A percentile compares a stretch with the other conserved stretches of the same genome.
Evolutionary conservation across 2,888 invertebrate genomes (phyloP).

Genomic region (Calameuta idolon): DNA sequence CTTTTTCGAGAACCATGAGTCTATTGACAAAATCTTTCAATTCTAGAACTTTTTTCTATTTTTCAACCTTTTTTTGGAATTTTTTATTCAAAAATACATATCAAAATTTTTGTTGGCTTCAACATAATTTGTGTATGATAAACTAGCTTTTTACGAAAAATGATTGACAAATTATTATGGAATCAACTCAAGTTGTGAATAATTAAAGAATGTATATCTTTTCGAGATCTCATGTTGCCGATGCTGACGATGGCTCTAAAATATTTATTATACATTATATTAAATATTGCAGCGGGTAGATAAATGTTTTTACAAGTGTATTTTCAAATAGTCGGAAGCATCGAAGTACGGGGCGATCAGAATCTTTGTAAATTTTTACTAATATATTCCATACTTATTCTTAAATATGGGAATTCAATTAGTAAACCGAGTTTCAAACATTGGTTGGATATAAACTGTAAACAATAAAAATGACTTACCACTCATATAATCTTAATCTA

Average conservation of each 20-base stretch:
- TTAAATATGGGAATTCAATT: background rate
- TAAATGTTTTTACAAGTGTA: background rate
- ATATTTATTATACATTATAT: background rate
- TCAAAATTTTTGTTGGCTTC: background rate
- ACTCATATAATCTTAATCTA: background rate
- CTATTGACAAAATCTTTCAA: background rate
- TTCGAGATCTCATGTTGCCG: background rate
- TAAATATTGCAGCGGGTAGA: background rate
- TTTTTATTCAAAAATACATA: background rate
- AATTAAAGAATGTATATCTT: background rate
- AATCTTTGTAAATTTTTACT: background rate
- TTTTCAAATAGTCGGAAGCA: background rate
- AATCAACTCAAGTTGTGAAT: background rate
- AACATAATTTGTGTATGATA: background rate
- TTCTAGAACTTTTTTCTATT: background rate
- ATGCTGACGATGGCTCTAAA: background rate
- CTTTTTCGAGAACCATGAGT: background rate
- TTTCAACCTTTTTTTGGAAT: background rate
- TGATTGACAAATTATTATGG: background rate
- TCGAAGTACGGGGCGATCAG: background rate
- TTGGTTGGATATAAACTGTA: background rate
- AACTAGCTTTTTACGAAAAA: background rate
- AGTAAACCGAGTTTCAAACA: background rate
- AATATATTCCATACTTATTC: background rate
- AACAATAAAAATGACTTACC: background rate